Evolutionary conservation across 2,888 invertebrate genomes (phyloP).

Genomic region (Caenorhabditis imperialis): DNA sequence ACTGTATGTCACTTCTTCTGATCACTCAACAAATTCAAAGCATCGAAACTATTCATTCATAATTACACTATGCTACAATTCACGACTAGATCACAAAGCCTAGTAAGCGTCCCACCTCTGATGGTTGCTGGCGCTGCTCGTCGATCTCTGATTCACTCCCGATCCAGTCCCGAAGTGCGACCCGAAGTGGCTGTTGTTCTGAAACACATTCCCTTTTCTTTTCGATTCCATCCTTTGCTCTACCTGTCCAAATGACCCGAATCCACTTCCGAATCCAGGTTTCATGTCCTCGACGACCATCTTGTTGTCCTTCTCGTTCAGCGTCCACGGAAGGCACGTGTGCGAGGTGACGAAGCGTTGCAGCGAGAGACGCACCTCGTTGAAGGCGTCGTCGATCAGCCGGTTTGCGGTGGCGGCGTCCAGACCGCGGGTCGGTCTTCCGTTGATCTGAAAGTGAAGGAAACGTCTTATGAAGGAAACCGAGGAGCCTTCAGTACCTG

Average conservation of each 20-base stretch:
- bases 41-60: no score
- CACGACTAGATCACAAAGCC: neutral
- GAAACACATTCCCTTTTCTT: no score
- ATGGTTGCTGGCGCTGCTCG: slow-evolving; percentile 35
- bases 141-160: slow-evolving; percentile 21
- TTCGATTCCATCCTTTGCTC: neutral
- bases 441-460: slow-evolving; percentile 42
- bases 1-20: no score
- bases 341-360: slow-evolving; percentile 65
- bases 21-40: no score
- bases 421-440: slow-evolving; percentile 49
- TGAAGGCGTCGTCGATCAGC: slow-evolving; percentile 50
- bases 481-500: slow-evolving; percentile 29
- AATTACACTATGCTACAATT: slow-evolving; percentile 12
- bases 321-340: slow-evolving; percentile 67
- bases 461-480: no score
- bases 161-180: slow-evolving; percentile 33
- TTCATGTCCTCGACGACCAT: slow-evolving; percentile 64
- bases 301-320: slow-evolving; percentile 69
- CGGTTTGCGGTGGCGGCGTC: slow-evolving; percentile 55
- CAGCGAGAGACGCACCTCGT: slow-evolving; percentile 58
- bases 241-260: slow-evolving; percentile 32
- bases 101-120: slow-evolving; percentile 52
- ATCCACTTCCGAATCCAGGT: slow-evolving; percentile 56
- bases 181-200: slow-evolving; percentile 23